These are phyloP conservation scores for Siniperca undulata DNA, from an alignment of 2,797 vertebrate species.

Conservation along the genomic window DNA sequence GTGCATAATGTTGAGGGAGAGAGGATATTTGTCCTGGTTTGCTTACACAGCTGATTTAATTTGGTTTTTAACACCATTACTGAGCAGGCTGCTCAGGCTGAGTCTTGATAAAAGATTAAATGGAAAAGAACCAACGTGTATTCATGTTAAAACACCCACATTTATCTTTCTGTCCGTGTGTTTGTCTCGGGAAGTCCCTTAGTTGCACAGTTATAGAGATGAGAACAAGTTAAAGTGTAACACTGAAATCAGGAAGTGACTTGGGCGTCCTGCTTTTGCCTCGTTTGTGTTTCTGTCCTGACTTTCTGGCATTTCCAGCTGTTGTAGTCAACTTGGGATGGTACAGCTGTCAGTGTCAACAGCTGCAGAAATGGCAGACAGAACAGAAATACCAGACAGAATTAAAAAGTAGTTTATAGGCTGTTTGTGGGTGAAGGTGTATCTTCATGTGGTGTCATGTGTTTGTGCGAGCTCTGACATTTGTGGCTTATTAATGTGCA, in stretches of 20 bases:
- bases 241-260: slow-evolving; percentile 10
- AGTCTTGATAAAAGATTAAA: background rate
- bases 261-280: background rate
- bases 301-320: slow-evolving; percentile 63
- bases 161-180: background rate
- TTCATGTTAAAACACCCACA: background rate
- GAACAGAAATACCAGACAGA: slow-evolving; percentile 4
- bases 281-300: background rate
- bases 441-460: background rate
- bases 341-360: slow-evolving; percentile 46
- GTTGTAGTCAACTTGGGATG: slow-evolving; percentile 51
- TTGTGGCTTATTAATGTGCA: background rate
- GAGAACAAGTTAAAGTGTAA: background rate
- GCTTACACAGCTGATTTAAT: background rate
- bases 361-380: slow-evolving; percentile 42
- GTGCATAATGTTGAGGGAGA: background rate
- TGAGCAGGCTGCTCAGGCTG: background rate
- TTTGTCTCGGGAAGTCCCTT: slow-evolving; percentile 5
- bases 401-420: background rate
- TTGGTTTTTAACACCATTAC: background rate
- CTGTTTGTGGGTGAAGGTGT: slow-evolving; percentile 3
- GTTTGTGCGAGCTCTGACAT: too few relatives aligned
- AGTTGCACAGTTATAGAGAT: background rate
- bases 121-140: background rate
- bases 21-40: background rate